A percentile compares a stretch with the other conserved stretches of the same genome.
Evolutionary conservation across 2,888 invertebrate species (phyloP).

Genomic region (Dimorphilus gyrociliatus): DNA sequence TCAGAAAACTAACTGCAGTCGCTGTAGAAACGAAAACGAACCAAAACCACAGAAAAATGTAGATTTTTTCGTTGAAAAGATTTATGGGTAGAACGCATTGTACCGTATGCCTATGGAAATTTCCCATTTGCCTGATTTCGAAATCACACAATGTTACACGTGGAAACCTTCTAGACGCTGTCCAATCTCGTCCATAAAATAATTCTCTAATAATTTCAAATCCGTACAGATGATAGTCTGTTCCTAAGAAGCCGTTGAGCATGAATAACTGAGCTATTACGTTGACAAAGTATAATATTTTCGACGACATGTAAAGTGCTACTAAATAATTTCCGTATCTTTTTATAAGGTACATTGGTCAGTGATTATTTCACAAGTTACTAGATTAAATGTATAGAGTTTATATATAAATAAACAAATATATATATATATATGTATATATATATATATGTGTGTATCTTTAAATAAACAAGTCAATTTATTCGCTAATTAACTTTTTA

Average conservation of each 20-base stretch:
- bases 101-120: conserved; percentile 37
- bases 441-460: too few species aligned
- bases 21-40: conserved; percentile 38
- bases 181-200: conserved; percentile 31
- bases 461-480: too few species aligned
- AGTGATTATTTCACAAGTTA: too few species aligned
- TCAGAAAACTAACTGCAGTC: conserved; percentile 36
- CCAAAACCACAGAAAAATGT: conserved; percentile 43
- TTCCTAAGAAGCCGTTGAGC: conserved; percentile 40
- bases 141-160: conserved; percentile 37
- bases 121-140: conserved; percentile 35
- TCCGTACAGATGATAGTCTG: conserved; percentile 37
- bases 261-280: conserved; percentile 40
- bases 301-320: conserved; percentile 39
- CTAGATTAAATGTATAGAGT: too few species aligned
- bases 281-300: conserved; percentile 38
- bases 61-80: conserved; percentile 30
- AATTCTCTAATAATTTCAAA: conserved; percentile 40
- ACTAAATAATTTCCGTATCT: conserved; percentile 40
- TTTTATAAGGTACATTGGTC: too few species aligned
- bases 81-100: conserved; percentile 34
- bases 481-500: too few species aligned
- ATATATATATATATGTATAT: too few species aligned
- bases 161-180: conserved; percentile 32
- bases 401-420: too few species aligned